A percentile compares a stretch with the other conserved stretches of the same genome.
Evolutionary conservation across 2,797 vertebrate species (phyloP).

Genomic region (Echeneis naucrates): DNA sequence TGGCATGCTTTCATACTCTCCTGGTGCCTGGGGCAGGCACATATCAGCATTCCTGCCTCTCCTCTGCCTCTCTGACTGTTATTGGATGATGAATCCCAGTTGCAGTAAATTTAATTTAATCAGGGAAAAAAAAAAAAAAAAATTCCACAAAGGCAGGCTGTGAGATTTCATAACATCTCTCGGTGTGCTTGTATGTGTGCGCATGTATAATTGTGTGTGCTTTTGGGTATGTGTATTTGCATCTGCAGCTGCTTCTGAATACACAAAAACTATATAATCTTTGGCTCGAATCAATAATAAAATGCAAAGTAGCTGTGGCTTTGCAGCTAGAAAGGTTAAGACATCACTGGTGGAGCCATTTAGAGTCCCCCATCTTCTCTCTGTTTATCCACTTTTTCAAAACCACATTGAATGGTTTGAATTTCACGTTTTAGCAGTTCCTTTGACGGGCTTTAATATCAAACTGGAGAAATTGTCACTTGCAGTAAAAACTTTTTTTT

Average conservation of each 20-base stretch:
- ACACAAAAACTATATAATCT: slow-evolving; percentile 37
- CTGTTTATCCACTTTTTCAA: slow-evolving; percentile 53
- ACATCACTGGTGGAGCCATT: slow-evolving; percentile 48
- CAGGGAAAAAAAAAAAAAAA: slow-evolving; percentile 52
- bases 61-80: slow-evolving; percentile 53
- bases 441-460: slow-evolving; percentile 59
- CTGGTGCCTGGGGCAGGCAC: slow-evolving; percentile 48
- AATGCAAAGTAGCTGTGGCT: slow-evolving; percentile 51
- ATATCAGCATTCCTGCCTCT: slow-evolving; percentile 43
- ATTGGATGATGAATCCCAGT: slow-evolving; percentile 74
- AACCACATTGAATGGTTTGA: slow-evolving; percentile 47
- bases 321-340: slow-evolving; percentile 46
- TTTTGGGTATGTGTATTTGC: slow-evolving; percentile 12
- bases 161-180: slow-evolving; percentile 64
- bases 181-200: slow-evolving; percentile 28
- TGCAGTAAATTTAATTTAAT: slow-evolving; percentile 76
- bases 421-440: slow-evolving; percentile 46
- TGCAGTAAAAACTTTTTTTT: slow-evolving; percentile 8
- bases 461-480: slow-evolving; percentile 51
- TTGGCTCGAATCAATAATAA: slow-evolving; percentile 43
- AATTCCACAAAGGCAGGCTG: slow-evolving; percentile 66
- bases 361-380: slow-evolving; percentile 29
- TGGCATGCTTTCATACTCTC: slow-evolving; percentile 66
- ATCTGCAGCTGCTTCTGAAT: slow-evolving; percentile 35
- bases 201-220: slow-evolving; percentile 28